Percentiles rank a stretch among this genome's conserved stretches.
These are phyloP conservation scores for Vultur gryphus DNA, from an alignment of 2,797 vertebrate species.

Conservation along the genomic window DNA sequence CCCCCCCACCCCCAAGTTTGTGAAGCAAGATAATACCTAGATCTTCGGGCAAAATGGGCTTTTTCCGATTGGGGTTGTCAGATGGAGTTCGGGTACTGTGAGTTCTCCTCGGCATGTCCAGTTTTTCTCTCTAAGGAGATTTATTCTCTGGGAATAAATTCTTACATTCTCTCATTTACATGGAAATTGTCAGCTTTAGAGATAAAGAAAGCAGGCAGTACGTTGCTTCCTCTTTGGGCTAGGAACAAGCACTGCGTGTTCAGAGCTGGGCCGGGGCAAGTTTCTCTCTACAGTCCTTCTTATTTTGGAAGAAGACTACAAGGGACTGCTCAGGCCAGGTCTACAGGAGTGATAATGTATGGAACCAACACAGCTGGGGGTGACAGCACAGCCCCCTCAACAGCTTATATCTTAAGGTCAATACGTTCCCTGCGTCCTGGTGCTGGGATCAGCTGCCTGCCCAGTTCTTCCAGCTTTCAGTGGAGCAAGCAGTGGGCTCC, in stretches of 20 bases:
- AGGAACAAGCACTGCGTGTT: background rate
- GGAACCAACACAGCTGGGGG: background rate
- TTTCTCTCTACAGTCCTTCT: background rate
- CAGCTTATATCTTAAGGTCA: background rate
- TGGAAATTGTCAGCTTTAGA: background rate
- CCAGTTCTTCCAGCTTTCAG: background rate
- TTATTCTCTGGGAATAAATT: background rate
- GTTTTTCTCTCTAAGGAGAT: background rate
- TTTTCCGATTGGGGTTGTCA: background rate
- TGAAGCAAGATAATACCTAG: background rate
- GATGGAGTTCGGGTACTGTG: background rate
- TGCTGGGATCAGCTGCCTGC: background rate
- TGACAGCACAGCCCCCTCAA: background rate
- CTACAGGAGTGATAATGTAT: background rate
- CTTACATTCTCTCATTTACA: background rate
- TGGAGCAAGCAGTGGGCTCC: background rate
- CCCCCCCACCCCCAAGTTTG: background rate
- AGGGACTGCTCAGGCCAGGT: background rate
- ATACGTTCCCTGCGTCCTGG: fast-evolving
- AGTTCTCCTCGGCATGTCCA: background rate
- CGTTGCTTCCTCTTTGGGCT: background rate
- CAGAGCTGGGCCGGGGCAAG: fast-evolving
- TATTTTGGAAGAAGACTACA: background rate
- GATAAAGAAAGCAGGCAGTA: background rate
- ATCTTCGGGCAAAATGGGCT: background rate